Evolutionary conservation across 1,140 invertebrate species (phyloP), one percentile per base, ranked within the genome.

Genomic region (Hypsibius dujardini): DNA sequence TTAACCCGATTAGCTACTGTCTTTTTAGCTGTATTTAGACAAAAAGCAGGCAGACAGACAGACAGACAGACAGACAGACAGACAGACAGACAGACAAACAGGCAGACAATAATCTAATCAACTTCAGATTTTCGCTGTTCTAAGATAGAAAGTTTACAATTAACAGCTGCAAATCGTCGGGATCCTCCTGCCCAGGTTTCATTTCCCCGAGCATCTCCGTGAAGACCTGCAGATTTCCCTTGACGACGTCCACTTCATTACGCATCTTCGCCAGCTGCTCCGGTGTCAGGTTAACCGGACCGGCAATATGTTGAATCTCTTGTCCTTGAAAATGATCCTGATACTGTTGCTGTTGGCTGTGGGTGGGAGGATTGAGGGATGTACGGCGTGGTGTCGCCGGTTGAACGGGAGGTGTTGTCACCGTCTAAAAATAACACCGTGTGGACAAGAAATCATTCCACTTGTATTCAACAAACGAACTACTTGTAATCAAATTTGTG

Each of bases 181-280:
- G 79, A 75, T 87, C 83, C 75, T 89, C 87, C 77, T 86, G 83
- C 69, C 84, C 85, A 72, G 85, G 88, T 74, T 81, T 86, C 70
- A 97, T 80, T 79, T 95, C 90, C 73, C 85, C 88, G 28, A 98
- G 81, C 90, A 98, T 95, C 80, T 98, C 95, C 47, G 87, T 87
- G 77, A 98, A 86, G 1, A 98, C 92, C 47, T 86, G 83, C 85
- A 96, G 90, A 78, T 97, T 98, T 46, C 88, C 87, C 76, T 92
- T 89, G 1, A 98, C 92, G 59, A 97, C 85, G 74, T 92, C 89
- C 71, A 98, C 80, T 81, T 98, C 95, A 3, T 86, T 87, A 75
- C 88, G 86, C 62, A 98, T 79, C 80, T 98, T 98, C 46, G 85
- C 84, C 47, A 88, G 81, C 78, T 96, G 92, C 71, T 91, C 90